Conservation (phyloP, 2,888 invertebrate species). For the Charanyca ferruginea region DNA sequence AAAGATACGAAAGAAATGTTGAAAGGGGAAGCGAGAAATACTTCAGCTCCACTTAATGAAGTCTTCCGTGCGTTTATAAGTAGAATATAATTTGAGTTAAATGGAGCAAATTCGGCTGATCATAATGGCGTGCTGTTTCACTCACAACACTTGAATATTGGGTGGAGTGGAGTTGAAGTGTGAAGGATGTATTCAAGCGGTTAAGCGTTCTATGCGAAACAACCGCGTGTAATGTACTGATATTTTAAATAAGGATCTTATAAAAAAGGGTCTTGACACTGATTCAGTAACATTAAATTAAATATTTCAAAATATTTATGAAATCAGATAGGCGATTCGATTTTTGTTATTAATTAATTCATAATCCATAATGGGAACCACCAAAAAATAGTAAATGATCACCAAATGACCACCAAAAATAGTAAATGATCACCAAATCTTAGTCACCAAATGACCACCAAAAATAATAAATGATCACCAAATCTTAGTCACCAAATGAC, state of each 20-base stretch:
- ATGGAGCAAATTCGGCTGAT: slow-evolving; percentile 69
- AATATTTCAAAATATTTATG: no score
- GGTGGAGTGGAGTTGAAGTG: slow-evolving; percentile 15
- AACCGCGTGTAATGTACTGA: slow-evolving; percentile 11
- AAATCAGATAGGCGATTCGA: no score
- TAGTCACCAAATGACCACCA: no score
- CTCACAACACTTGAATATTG: slow-evolving; percentile 61
- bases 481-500: no score
- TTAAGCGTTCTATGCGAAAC: slow-evolving; percentile 16
- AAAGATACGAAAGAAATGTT: slow-evolving; percentile 39
- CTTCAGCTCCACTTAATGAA: slow-evolving; percentile 50
- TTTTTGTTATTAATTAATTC: no score
- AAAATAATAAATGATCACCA: no score
- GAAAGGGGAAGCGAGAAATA: slow-evolving; percentile 43
- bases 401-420: no score
- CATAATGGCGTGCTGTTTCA: slow-evolving; percentile 66
- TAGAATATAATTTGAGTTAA: slow-evolving; percentile 64
- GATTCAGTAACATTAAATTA: not conserved
- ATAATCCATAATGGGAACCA: no score
- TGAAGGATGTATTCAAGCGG: slow-evolving; percentile 36
- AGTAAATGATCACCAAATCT: no score
- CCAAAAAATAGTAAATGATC: no score
- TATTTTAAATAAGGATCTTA: slow-evolving; percentile 26
- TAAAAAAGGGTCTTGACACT: not conserved
- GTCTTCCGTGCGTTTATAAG: slow-evolving; percentile 52